Evolutionary conservation across 2,888 invertebrate species (phyloP).

Genomic region (Tillus elongatus): DNA sequence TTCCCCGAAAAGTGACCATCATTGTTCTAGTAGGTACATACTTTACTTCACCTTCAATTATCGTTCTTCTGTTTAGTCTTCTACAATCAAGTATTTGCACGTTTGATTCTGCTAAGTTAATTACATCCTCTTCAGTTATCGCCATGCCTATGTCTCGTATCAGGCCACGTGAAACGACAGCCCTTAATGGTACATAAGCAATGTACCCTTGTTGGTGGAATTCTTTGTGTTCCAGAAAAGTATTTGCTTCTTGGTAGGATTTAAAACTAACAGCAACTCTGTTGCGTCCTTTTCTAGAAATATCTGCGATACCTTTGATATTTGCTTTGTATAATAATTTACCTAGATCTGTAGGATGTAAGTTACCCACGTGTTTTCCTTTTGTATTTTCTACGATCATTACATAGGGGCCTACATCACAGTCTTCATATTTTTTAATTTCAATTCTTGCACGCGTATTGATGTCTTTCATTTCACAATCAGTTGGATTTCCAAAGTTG

Average conservation of each 20-base stretch:
- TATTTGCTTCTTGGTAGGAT: neutral
- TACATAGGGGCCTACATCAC: neutral
- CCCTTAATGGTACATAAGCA: neutral
- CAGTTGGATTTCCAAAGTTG: too few relatives aligned
- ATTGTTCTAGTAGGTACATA: neutral
- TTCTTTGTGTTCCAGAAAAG: neutral
- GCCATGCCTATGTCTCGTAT: neutral
- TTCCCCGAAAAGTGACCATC: neutral
- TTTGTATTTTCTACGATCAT: neutral
- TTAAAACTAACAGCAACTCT: neutral
- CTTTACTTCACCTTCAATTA: neutral
- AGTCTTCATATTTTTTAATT: too few relatives aligned
- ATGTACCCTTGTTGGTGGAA: neutral
- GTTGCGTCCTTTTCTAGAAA: neutral
- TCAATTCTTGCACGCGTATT: too few relatives aligned
- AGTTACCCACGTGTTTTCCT: neutral
- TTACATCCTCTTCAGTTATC: neutral
- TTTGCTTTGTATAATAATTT: neutral
- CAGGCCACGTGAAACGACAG: neutral
- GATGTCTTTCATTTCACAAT: too few relatives aligned
- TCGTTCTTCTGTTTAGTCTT: neutral
- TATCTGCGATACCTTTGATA: neutral
- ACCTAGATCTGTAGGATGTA: conserved; percentile 5
- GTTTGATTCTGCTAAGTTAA: too few relatives aligned
- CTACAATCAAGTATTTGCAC: neutral